Base-by-base conservation (phyloP, 1,140 invertebrate species). In the Homarus americanus region DNA sequence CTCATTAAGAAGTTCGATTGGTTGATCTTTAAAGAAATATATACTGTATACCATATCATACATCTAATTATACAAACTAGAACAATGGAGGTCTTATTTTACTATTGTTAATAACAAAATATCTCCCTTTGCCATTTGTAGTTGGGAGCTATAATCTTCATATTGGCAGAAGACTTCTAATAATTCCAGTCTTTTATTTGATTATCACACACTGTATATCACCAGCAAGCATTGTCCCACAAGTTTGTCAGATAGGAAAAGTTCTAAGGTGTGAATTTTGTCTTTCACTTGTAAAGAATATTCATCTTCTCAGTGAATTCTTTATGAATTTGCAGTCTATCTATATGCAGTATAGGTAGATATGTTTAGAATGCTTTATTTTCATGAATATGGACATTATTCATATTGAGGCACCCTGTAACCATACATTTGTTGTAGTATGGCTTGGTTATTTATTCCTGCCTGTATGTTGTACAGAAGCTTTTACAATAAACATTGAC, bases 401-500 rank as follows among this genome's bases (percentile, higher is more conserved):
- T 58, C 53, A 58, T 58, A 58, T 58, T 15, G 0, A 20, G 53
- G 24, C 24, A 20, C 20, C 20, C 53, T 20, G 20, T 58, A 20
- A 69, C 63, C 63, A 69, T 69, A 32, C n/a, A 69, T 69, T 69
- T 72, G 15, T 58, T 79, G 75, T 69, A 66, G 49, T 88, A 34
- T 63, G 49, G 69, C 63, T 85, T 36, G 44, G 58, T 32, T 80
- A 80, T 88, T 88, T 88, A 88, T 80, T 88, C 75, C 63, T 88
- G 86, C 86, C 86, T 80, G 86, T 88, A 88, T 88, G 86, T 88
- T 88, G 86, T 88, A 88, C 86, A 88, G 86, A 88, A 72, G 86
- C 86, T 88, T 88, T 88, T 88, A 88, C 86, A 88, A 80, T 88
- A 88, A 88, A 88, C 49, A 88, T 88, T 88, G 78, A 69, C 78